phyloP scores from a whole-genome alignment of 2,888 invertebrate genomes.

The Nesidiocoris tenuis region DNA sequence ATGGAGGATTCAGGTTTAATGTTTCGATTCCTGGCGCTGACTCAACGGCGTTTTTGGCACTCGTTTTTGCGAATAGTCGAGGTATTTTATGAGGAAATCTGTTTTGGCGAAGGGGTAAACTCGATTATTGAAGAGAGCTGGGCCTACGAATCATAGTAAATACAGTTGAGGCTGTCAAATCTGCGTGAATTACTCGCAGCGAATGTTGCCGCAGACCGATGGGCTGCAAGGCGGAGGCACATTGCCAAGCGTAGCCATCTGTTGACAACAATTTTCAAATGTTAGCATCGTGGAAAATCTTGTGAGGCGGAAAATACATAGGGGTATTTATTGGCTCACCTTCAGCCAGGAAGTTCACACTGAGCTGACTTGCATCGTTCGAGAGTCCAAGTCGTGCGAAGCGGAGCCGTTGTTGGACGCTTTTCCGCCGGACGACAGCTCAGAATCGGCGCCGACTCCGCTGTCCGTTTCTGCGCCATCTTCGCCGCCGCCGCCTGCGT shows the following conservation, averaged over 20 bases:
- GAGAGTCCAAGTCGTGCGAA: slow-evolving; percentile 29
- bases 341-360: slow-evolving; percentile 41
- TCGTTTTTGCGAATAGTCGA: no score
- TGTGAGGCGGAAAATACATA: background rate
- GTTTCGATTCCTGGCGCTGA: no score
- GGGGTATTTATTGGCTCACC: background rate
- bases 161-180: no score
- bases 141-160: no score
- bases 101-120: no score
- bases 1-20: no score
- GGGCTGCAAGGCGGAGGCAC: no score
- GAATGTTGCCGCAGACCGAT: no score
- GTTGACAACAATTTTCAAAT: background rate
- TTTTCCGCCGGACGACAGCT: slow-evolving; percentile 27
- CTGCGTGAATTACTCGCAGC: no score
- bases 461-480: slow-evolving; percentile 47
- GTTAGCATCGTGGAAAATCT: background rate
- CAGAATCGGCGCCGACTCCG: slow-evolving; percentile 44
- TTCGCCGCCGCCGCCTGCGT: slow-evolving; percentile 49
- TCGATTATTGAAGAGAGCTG: no score
- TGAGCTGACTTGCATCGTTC: slow-evolving; percentile 51
- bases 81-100: no score
- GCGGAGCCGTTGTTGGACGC: slow-evolving; percentile 35
- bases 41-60: no score
- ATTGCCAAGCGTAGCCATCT: background rate